phyloP scores from a whole-genome alignment of 2,113 vertebrate species.

The Mustela lutreola region DNA sequence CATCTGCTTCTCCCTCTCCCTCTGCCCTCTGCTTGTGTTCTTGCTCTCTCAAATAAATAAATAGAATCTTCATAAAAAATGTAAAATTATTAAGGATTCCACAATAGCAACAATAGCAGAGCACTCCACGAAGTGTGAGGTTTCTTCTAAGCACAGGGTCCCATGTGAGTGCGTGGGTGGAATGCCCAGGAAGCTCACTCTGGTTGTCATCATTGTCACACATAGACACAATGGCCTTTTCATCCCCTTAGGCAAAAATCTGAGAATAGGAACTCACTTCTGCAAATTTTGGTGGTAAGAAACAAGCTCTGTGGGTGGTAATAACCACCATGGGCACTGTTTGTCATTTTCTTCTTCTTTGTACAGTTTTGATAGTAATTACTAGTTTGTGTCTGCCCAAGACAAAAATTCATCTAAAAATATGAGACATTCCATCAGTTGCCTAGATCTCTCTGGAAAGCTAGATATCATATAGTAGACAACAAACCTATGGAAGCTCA shows the following conservation, averaged over 20 bases:
- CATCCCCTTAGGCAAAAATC: constrained; percentile 37
- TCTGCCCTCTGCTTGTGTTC: background rate
- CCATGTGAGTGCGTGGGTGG: background rate
- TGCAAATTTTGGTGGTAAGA: constrained; percentile 40
- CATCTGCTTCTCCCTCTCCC: background rate
- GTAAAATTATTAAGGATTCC: constrained; percentile 32
- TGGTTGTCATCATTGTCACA: constrained; percentile 7
- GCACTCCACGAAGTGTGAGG: background rate
- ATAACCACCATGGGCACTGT: background rate
- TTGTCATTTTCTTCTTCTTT: constrained; percentile 40
- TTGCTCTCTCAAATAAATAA: background rate
- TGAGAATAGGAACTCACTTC: constrained; percentile 1
- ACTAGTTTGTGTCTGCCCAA: constrained; percentile 40
- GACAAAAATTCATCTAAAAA: constrained; percentile 50
- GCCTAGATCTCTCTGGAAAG: constrained; percentile 1
- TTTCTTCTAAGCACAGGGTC: background rate
- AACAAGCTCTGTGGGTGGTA: background rate
- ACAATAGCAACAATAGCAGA: background rate
- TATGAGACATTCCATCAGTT: background rate
- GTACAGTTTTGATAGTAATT: constrained; percentile 11
- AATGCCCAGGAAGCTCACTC: background rate
- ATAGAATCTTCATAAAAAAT: background rate
- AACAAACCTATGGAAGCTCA: constrained; percentile 4
- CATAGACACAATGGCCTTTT: constrained; percentile 27
- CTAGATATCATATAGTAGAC: background rate